These are phyloP conservation scores for Arrhamphus sclerolepis DNA, from an alignment of 2,797 vertebrate genomes.

Conservation along the genomic window DNA sequence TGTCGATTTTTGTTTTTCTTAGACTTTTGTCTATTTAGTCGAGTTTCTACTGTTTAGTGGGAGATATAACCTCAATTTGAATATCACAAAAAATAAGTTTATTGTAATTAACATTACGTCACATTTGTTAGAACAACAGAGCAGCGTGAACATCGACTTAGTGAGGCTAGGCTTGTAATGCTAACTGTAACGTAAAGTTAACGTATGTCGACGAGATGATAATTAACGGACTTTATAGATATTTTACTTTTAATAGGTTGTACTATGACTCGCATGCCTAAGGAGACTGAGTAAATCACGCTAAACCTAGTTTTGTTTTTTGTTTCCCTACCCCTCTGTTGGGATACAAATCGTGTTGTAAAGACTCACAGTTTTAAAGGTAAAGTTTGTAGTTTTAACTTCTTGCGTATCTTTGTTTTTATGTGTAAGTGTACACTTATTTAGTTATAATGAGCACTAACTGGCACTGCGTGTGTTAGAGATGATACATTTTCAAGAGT, in stretches of 20 bases:
- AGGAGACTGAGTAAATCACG: background rate
- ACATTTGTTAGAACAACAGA: background rate
- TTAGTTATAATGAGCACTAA: no score
- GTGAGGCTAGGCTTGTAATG: constrained; percentile 49
- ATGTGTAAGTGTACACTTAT: no score
- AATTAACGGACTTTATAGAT: background rate
- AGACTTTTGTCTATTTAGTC: constrained; percentile 9
- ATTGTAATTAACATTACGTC: background rate
- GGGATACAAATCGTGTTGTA: background rate
- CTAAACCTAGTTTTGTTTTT: background rate
- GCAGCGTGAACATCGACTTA: constrained; percentile 7
- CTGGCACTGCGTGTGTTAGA: no score
- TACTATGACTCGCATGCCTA: fast-evolving
- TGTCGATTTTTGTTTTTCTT: constrained; percentile 27
- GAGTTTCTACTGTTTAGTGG: background rate
- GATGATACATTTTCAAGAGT: no score
- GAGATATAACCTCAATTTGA: fast-evolving
- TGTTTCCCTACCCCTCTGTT: no score
- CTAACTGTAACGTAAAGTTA: constrained; percentile 42
- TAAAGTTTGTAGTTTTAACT: no score
- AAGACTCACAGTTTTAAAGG: no score
- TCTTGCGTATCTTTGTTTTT: no score
- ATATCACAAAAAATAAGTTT: background rate
- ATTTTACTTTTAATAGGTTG: background rate
- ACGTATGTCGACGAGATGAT: background rate